Percentiles rank a stretch among this genome's conserved stretches.
Conservation (phyloP, 2,888 invertebrate genomes). For the Lamellibrachia columna region DNA sequence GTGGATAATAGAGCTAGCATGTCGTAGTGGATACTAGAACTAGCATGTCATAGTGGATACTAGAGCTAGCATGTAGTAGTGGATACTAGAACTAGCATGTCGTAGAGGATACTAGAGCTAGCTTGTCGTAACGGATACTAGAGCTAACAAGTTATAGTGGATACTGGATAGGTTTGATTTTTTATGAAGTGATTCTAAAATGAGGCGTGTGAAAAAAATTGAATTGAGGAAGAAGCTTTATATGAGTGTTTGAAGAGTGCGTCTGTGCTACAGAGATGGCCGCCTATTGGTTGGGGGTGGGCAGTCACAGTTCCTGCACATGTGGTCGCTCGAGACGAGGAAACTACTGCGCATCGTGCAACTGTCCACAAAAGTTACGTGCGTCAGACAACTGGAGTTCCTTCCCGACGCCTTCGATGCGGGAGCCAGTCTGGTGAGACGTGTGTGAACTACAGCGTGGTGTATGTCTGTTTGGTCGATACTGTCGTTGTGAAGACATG, state of each 20-base stretch:
- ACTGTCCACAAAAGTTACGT: conserved; percentile 58
- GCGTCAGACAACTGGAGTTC: conserved; percentile 60
- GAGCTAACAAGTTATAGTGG: too few relatives aligned
- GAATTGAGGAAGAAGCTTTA: too few relatives aligned
- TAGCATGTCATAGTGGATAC: too few relatives aligned
- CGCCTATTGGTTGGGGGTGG: conserved; percentile 62
- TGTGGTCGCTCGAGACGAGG: conserved; percentile 62
- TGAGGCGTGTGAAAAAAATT: too few relatives aligned
- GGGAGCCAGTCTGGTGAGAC: conserved; percentile 56
- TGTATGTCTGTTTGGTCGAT: neutral
- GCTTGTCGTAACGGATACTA: too few relatives aligned
- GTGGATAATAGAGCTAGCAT: too few relatives aligned
- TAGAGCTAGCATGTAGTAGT: too few relatives aligned
- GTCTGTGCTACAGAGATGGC: conserved; percentile 55
- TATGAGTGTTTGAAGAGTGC: neutral
- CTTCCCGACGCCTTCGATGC: conserved; percentile 60
- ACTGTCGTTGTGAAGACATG: neutral
- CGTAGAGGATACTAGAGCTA: too few relatives aligned
- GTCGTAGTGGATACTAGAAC: too few relatives aligned
- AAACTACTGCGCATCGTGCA: conserved; percentile 58
- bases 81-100: too few relatives aligned
- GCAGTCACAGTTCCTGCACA: conserved; percentile 59
- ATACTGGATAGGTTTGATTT: too few relatives aligned
- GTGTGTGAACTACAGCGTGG: neutral
- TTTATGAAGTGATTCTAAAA: too few relatives aligned